Base-by-base conservation (phyloP, 2,113 vertebrate genomes). In the Onychostoma macrolepis region DNA sequence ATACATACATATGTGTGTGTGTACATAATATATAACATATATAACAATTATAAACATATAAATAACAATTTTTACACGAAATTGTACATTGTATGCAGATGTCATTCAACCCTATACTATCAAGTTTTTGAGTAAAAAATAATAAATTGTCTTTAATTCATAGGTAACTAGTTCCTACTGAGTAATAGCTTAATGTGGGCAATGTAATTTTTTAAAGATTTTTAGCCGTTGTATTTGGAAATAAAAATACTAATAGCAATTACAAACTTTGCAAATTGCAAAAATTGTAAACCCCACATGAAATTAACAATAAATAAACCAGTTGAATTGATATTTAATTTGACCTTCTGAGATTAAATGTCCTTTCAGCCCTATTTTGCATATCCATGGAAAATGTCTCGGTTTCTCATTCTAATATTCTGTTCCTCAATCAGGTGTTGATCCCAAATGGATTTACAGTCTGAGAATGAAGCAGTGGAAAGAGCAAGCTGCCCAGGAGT, bases 361-460 rank as follows among this genome's bases (percentile, higher is more conserved):
- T 12, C 21, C 36, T 11, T 38, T 71, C 33, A 24, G 19, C 69
- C 69, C 19, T 71, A 21, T 38, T 38, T 36, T 71, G 33, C 21
- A 41, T 24, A 21, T 21, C 28, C 13, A 17, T 17, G 15, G 30
- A 26, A 63, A 67, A 33, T 33, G 13, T 15, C 28, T 69, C 7
- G 26, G 88, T 7, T 19, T 30, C 3, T 50, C 76, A 30, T 33
- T 76, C 41, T 76, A 1, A 26, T 28, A n/a, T 26, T 76, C 33
- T 28, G 45, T 80, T 48, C n/a, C 33, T 61, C 50, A 3, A 83
- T 63, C 38, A 96, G 95, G 92, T 81, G 92, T 95, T 58, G 94
- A 96, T 88, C 93, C 94, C 45, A 93, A 93, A 36, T 99, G 98
- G 98, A 95, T 99, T 92, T 90, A 96, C 88, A 93, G 92, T 0